Base-by-base conservation (phyloP, 2,888 invertebrate species). In the Tineola bisselliella region DNA sequence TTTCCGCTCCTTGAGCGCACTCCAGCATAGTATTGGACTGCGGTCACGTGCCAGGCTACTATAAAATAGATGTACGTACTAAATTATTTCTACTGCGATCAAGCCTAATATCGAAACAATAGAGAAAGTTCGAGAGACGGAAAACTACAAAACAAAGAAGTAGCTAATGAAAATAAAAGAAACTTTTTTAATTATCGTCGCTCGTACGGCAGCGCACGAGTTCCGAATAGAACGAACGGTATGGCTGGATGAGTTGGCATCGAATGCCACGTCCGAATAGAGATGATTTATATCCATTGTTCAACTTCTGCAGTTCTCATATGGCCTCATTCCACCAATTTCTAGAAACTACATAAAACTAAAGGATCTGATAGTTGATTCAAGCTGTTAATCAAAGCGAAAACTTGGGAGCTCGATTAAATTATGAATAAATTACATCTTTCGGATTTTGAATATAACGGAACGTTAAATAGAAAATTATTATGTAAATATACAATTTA, bases 151-250 rank as follows among this genome's bases (percentile, higher is more conserved):
- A 30, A 60, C 60, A 44, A 48, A 59, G 56, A 58, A 58, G 33
- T 58, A 15, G 60, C 60, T 60, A 60, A 60, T 60, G 48, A 60
- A 60, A 60, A 60, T 60, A 60, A 60, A 44, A 30, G 31, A 60
- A 59, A 59, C 59, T 59, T 48, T 59, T 59, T 60, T 60, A 60
- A 60, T 60, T 60, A 60, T 48, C 60, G 60, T 44, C 60, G 19
- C 31, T 60, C 30, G 30, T 60, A 60, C 48, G 60, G 52, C 58
- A 25, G 58, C 60, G 60, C 31, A 18, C 52, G 48, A 44, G 48
- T 43, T 44, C 60, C 44, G 48, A 58, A 58, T 58, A 33, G 18
- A 56, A n/a, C n/a, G 25, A 25, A 15, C 33, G 58, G 56, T 30
- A 13, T 19, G 58, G 59, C 44, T 43, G 58, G 33, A 30, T 48